Evolutionary conservation across 2,113 vertebrate species (phyloP).

Genomic region (Etia nguti): DNA sequence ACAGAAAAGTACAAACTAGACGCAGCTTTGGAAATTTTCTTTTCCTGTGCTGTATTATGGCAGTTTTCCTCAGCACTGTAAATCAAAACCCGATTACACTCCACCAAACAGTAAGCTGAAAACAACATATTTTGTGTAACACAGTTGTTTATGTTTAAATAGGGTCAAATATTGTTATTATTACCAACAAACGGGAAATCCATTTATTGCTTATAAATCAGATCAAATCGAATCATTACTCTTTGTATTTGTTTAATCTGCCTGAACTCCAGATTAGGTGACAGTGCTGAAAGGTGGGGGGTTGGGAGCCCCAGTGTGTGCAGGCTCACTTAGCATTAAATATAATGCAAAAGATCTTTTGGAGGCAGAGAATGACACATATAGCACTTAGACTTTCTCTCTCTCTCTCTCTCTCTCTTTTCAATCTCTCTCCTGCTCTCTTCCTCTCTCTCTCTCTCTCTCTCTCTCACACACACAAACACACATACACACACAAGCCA

Average conservation of each 20-base stretch:
- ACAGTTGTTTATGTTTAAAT: not conserved
- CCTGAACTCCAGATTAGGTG: slow-evolving; percentile 11
- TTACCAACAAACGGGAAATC: slow-evolving; percentile 8
- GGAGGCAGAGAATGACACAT: not conserved
- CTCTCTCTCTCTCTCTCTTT: not conserved
- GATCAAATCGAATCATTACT: not conserved
- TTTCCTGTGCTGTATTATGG: not conserved
- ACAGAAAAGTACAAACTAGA: not conserved
- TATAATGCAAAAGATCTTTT: not conserved
- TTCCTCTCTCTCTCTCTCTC: not conserved
- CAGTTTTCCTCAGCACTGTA: not conserved
- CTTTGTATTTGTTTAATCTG: slow-evolving; percentile 39
- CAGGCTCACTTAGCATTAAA: not conserved
- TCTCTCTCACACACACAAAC: not conserved
- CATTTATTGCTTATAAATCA: not conserved
- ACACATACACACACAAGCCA: not conserved
- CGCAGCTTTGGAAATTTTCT: not conserved
- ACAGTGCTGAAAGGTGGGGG: not conserved
- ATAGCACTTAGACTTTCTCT: not conserved
- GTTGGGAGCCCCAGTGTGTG: not conserved
- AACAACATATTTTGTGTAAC: slow-evolving; percentile 13
- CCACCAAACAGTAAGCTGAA: not conserved
- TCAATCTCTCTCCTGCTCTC: not conserved
- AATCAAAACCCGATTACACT: not conserved
- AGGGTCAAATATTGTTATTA: not conserved